Conservation (phyloP, 2,888 invertebrate species). For the Diplolepis rosae region DNA sequence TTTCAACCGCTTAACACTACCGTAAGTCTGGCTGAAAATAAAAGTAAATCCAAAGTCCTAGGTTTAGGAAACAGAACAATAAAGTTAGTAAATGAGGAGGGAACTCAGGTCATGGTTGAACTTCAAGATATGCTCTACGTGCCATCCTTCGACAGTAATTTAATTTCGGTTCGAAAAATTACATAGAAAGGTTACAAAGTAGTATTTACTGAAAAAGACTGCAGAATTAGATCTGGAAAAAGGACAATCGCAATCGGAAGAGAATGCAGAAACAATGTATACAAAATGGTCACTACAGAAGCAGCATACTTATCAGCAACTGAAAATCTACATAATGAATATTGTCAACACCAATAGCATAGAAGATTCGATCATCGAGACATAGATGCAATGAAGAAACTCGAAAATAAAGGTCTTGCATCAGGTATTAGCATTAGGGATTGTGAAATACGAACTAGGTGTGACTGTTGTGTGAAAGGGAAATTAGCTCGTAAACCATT, state of each 20-base stretch:
- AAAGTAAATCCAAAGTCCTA: too few relatives aligned
- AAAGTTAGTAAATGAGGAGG: too few relatives aligned
- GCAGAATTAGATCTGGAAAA: conserved; percentile 33
- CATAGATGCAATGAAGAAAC: conserved; percentile 39
- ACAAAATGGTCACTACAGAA: conserved; percentile 33
- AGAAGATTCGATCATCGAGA: too few relatives aligned
- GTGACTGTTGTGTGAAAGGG: conserved; percentile 51
- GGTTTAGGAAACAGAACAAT: too few relatives aligned
- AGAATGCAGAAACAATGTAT: conserved; percentile 33
- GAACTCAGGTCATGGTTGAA: conserved; percentile 35
- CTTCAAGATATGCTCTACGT: conserved; percentile 44
- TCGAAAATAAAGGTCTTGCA: too few relatives aligned
- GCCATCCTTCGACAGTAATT: too few relatives aligned
- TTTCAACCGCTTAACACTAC: too few relatives aligned
- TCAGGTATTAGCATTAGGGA: conserved; percentile 42
- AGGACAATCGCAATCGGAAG: conserved; percentile 36
- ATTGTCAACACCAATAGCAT: conserved; percentile 53
- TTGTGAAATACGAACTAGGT: conserved; percentile 45
- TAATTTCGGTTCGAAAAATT: conserved; percentile 48
- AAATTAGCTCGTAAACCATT: conserved; percentile 51
- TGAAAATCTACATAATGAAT: conserved; percentile 27
- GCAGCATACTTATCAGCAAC: not conserved
- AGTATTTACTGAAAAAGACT: conserved; percentile 38
- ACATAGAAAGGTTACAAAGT: conserved; percentile 39
- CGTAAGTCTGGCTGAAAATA: too few relatives aligned